phyloP scores from a whole-genome alignment of 2,797 vertebrate species.

The Enteromius afrohamiltoni region DNA sequence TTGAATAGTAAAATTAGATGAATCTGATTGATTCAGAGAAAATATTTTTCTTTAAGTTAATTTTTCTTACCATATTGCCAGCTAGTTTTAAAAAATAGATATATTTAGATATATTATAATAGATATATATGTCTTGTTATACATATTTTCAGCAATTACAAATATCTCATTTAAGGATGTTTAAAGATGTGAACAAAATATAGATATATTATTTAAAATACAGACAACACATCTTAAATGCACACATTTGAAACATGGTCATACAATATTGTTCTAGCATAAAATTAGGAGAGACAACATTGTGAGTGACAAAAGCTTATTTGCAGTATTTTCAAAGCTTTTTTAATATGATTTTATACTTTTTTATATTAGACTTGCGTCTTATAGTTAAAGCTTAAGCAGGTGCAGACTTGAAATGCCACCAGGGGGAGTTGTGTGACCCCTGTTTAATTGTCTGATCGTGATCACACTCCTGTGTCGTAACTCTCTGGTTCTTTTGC shows the following conservation, averaged over 20 bases:
- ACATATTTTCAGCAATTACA: neutral
- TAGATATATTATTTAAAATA: neutral
- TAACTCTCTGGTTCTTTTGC: neutral
- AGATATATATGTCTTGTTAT: too few relatives aligned
- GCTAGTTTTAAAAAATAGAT: too few relatives aligned
- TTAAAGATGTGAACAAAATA: neutral
- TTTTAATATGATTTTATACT: neutral
- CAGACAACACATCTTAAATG: conserved; percentile 6
- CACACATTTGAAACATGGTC: conserved; percentile 1
- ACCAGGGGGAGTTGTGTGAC: conserved; percentile 19
- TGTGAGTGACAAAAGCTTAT: neutral
- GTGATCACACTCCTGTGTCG: neutral
- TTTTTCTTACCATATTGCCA: neutral
- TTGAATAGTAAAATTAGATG: neutral
- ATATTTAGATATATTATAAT: too few relatives aligned
- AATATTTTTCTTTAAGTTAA: neutral
- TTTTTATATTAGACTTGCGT: neutral
- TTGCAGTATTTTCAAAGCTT: neutral
- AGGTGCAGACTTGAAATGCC: neutral
- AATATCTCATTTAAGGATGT: conserved; percentile 5
- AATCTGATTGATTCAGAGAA: neutral
- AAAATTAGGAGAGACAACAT: neutral
- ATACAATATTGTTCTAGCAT: conserved; percentile 18
- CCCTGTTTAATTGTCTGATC: neutral
- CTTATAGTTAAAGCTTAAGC: conserved; percentile 14